Evolutionary conservation across 2,888 invertebrate species (phyloP), one percentile per base, ranked within the genome.

Genomic region (Volucella bombylans): DNA sequence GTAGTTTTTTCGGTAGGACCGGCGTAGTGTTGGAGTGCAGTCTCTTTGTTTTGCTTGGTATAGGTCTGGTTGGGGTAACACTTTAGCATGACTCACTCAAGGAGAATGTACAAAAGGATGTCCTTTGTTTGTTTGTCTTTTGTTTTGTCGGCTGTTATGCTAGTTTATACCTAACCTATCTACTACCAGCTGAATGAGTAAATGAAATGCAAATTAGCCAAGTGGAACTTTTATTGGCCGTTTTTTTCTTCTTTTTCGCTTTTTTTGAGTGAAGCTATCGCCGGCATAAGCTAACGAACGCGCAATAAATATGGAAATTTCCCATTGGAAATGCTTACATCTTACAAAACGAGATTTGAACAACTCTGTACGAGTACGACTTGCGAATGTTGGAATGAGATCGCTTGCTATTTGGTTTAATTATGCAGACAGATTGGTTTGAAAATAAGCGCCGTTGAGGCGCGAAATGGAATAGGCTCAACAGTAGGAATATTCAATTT

Each of bases 1-100:
- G 15, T 65, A 12, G 45, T 77, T 74, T 45, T 71, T 47, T 71
- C 18, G 71, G 65, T 49, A 65, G 68, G 62, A 62, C 55, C 49
- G 69, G 55, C 68, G 41, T 38, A 45, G 31, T 43, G 8, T 41
- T 2, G 23, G 12, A 49, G 55, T 81, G 31, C 31, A 31, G 6
- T 31, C 6, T 67, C 83, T 81, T 85, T 81, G 81, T 81, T 83
- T 74, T 69, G 69, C 43, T 81, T 85, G 72, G 76, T 57, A 62
- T 77, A 72, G 81, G 76, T 81, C 72, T 61, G 69, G 67, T 61
- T 61, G 41, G 4, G 31, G 10, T 62, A 62, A 61, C 50, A 18
- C 18, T 43, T 38, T 10, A 4, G 39, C 23, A 52, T 72, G 72
- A 72, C 62, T 73, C 69, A 54, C 52, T 39, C 62, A 39, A 41